Evolutionary conservation across 2,888 invertebrate species (phyloP).

Genomic region (Pegoplata infirma): DNA sequence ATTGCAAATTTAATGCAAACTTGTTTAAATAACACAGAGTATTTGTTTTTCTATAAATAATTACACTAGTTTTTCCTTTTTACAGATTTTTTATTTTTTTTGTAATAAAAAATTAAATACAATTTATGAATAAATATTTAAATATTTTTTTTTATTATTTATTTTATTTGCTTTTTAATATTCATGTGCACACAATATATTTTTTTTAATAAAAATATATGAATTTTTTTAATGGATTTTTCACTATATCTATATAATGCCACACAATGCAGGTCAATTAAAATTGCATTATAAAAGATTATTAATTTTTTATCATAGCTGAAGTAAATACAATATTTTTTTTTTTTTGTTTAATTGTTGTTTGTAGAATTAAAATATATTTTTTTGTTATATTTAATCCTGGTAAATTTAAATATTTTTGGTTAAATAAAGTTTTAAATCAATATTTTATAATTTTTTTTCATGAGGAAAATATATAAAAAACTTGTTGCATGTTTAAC

Average conservation of each 20-base stretch:
- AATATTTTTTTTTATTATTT: background rate
- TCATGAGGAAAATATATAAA: background rate
- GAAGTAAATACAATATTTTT: background rate
- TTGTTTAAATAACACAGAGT: background rate
- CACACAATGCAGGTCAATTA: conserved; percentile 57
- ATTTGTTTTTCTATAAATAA: background rate
- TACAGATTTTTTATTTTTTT: background rate
- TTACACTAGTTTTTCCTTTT: background rate
- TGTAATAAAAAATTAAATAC: background rate
- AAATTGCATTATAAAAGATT: conserved; percentile 49
- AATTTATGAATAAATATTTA: background rate
- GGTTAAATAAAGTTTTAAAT: conserved; percentile 17
- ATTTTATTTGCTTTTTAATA: background rate
- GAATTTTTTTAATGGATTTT: background rate
- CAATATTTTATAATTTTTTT: conserved; percentile 6
- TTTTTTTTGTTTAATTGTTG: background rate
- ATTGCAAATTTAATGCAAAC: background rate
- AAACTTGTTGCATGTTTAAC: conserved; percentile 22
- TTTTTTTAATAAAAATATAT: background rate
- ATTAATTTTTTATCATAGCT: conserved; percentile 4
- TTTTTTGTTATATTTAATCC: too few species aligned
- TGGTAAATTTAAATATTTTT: conserved; percentile 1
- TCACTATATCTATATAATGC: conserved; percentile 12
- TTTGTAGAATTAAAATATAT: too few species aligned
- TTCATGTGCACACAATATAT: background rate